These are phyloP conservation scores for Bergia sp. DNA, from an alignment of 92 coral and sea anemone genomes.

Conservation along the genomic window DNA sequence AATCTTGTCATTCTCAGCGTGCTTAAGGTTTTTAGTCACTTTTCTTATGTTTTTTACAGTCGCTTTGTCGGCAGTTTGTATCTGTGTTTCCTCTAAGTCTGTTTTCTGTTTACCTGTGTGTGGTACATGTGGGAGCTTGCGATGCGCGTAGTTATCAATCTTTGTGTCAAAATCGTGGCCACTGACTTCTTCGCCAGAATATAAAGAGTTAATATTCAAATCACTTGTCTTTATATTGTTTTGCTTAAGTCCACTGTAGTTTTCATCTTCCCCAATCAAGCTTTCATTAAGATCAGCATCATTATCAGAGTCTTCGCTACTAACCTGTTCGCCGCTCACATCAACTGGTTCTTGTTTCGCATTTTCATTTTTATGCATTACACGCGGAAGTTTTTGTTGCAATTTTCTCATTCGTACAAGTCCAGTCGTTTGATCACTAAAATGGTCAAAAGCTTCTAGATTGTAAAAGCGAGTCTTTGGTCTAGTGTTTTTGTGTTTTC, in stretches of 20 bases:
- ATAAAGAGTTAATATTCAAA: neutral
- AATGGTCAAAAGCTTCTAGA: neutral
- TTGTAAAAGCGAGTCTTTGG: neutral
- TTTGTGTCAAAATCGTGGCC: neutral
- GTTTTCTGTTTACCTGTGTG: neutral
- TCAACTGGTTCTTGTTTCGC: neutral
- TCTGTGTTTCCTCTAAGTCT: neutral
- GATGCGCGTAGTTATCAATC: neutral
- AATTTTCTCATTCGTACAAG: neutral
- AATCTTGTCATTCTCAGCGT: neutral
- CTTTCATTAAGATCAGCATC: neutral
- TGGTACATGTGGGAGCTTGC: neutral
- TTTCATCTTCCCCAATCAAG: neutral
- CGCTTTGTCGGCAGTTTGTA: neutral
- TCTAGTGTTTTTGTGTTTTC: neutral
- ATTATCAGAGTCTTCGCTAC: neutral
- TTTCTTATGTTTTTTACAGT: neutral
- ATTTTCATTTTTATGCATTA: neutral
- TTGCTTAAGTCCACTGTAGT: neutral
- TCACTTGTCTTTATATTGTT: neutral
- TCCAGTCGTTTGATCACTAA: neutral
- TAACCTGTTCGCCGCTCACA: neutral
- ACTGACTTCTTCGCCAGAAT: constrained; percentile 3
- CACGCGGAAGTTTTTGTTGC: neutral
- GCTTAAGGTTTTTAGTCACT: neutral